Base-by-base conservation (phyloP, 2,113 vertebrate species). In the Suncus etruscus region DNA sequence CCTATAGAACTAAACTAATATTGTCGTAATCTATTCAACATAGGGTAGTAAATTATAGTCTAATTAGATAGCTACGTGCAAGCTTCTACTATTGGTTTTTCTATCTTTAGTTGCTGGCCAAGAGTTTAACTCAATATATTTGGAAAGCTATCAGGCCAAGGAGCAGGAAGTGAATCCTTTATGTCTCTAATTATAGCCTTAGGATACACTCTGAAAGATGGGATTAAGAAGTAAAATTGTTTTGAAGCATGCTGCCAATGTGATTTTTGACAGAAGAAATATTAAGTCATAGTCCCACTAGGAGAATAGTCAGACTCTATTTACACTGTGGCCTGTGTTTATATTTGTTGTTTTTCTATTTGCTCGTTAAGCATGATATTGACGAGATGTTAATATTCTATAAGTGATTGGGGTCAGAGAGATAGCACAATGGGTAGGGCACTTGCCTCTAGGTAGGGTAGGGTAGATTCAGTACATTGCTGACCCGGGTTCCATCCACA, bases 111-210 rank as follows among this genome's bases (percentile, higher is more conserved):
- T 80, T 50, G 9, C 11, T n/a, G 14, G 32, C 66, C 39, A 86
- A 39, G 48, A 88, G 4, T 89, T 83, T 45, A 74, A 92, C 86
- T 90, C 65, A 86, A 31, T 72, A 32, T 14, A 83, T 78, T 79
- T 27, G 20, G 7, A 12, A 54, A 61, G 51, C 83, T 86, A 2
- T 80, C 47, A 88, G 51, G 10, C 81, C 39, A 47, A 39, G 54
- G 6, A 92, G 6, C 18, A 86, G 14, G 8, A 87, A 80, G 18
- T 54, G 32, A 88, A 69, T 86, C 22, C 80, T 92, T 80, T 39
- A 50, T 9, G 77, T 68, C 20, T 93, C 73, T 88, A 45, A 81
- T 69, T 86, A 24, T 86, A 89, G 69, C 54, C 68, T 88, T 50
- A 83, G 69, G 61, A 84, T 69, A 61, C 8, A 87, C 69, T 79